Evolutionary conservation across 2,888 invertebrate species (phyloP).

Genomic region (Choreutis nemorana): DNA sequence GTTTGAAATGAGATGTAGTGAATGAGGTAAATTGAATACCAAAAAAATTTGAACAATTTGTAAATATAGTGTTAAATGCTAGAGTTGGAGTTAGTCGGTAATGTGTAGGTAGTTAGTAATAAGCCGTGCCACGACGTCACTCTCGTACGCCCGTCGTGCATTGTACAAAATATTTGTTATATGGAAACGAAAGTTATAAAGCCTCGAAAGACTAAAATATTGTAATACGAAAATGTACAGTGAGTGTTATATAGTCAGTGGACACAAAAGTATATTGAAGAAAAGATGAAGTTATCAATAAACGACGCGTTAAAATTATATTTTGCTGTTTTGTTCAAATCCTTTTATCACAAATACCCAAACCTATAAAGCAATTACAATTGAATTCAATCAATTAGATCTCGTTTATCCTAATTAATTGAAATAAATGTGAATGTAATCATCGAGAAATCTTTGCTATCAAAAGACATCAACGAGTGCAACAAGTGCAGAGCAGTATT

Average conservation of each 20-base stretch:
- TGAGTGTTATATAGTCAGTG: constrained; percentile 68
- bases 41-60: constrained; percentile 65
- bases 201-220: constrained; percentile 62
- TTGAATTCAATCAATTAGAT: no score
- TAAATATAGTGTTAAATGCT: constrained; percentile 60
- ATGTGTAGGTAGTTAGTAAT: constrained; percentile 50
- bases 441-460: no score
- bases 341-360: constrained; percentile 12
- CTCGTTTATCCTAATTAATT: no score
- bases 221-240: constrained; percentile 66
- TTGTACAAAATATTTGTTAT: constrained; percentile 67
- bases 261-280: constrained; percentile 65
- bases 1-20: constrained; percentile 49
- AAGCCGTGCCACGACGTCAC: constrained; percentile 60
- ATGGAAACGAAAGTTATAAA: constrained; percentile 56
- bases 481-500: no score
- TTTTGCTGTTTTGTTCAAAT: constrained; percentile 53
- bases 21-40: constrained; percentile 61
- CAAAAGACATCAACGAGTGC: no score
- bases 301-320: constrained; percentile 59
- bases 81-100: constrained; percentile 52
- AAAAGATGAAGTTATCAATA: constrained; percentile 64
- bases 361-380: no score
- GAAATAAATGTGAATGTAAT: no score
- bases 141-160: constrained; percentile 53